Conservation (phyloP, 2,797 vertebrate species). For the Scomberomorus guttatus region DNA sequence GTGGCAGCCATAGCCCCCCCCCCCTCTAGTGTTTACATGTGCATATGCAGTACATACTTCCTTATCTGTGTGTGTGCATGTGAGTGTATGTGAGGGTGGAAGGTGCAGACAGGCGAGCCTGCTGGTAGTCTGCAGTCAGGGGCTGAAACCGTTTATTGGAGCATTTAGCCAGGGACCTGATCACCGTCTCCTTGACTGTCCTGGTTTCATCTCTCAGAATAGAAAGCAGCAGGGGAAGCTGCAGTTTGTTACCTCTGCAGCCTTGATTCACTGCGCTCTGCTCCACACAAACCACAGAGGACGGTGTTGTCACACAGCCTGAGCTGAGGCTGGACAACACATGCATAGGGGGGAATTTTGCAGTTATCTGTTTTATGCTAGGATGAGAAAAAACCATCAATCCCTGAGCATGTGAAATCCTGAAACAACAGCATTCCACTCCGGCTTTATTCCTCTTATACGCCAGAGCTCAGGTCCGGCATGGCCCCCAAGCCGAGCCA, state of each 20-base stretch:
- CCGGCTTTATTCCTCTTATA: conserved; percentile 34
- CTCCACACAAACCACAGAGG: conserved; percentile 40
- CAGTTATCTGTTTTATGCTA: not conserved
- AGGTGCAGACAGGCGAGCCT: not conserved
- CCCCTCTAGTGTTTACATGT: not conserved
- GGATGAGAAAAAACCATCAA: not conserved
- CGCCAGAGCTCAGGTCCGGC: conserved; percentile 37
- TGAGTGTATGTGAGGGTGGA: not conserved
- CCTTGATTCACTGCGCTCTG: conserved; percentile 15
- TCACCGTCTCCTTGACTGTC: conserved; percentile 61
- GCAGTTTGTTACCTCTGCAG: conserved; percentile 56
- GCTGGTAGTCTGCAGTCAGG: conserved; percentile 5
- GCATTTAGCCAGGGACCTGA: conserved; percentile 29
- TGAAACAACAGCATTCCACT: conserved; percentile 21
- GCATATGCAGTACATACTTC: not conserved
- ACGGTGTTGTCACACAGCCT: conserved; percentile 43
- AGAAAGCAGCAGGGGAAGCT: conserved; percentile 55
- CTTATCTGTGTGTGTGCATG: not conserved
- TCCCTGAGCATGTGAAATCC: not conserved
- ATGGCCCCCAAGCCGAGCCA: conserved; percentile 22
- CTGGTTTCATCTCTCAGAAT: conserved; percentile 72
- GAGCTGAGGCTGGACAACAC: conserved; percentile 15
- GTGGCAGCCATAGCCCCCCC: conserved; percentile 66
- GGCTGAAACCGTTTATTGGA: conserved; percentile 31
- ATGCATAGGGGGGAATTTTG: not conserved